A percentile compares a stretch with the other conserved stretches of the same genome.
Evolutionary conservation across 2,888 invertebrate species (phyloP).

Genomic region (Protodeltote pygarga): DNA sequence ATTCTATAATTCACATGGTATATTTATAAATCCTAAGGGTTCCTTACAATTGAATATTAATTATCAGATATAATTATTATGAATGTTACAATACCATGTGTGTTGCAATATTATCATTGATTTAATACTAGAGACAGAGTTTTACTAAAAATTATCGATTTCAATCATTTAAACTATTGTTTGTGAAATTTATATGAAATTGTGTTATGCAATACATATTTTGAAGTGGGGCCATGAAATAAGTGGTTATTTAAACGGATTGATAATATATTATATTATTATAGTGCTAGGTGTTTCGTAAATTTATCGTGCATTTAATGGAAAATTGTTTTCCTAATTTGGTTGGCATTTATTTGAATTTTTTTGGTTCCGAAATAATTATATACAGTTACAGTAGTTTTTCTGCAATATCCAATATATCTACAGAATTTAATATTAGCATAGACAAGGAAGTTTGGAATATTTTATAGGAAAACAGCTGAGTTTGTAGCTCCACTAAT

Average conservation of each 20-base stretch:
- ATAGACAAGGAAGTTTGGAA: too few species aligned
- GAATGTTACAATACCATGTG: constrained; percentile 19
- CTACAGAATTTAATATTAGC: too few species aligned
- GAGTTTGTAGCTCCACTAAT: too few species aligned
- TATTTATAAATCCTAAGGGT: constrained; percentile 38
- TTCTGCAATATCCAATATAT: too few species aligned
- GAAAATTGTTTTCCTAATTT: too few species aligned
- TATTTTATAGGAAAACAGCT: too few species aligned
- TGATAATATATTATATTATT: not conserved
- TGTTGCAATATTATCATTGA: constrained; percentile 32
- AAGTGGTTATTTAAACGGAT: constrained; percentile 19
- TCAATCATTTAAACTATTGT: constrained; percentile 15
- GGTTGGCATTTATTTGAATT: not conserved
- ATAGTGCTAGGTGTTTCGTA: too few species aligned
- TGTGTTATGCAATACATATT: constrained; percentile 22
- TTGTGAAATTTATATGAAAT: constrained; percentile 9
- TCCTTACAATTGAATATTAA: constrained; percentile 31
- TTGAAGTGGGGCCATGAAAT: constrained; percentile 29
- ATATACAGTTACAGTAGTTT: too few species aligned
- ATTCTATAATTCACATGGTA: constrained; percentile 36
- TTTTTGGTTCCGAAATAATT: too few species aligned
- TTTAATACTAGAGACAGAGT: constrained; percentile 16
- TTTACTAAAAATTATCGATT: constrained; percentile 13
- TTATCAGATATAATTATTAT: constrained; percentile 33
- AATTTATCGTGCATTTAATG: too few species aligned